Evolutionary conservation across 2,113 vertebrate species (phyloP), one percentile per base, ranked within the genome.

Genomic region (Fregetta grallaria): DNA sequence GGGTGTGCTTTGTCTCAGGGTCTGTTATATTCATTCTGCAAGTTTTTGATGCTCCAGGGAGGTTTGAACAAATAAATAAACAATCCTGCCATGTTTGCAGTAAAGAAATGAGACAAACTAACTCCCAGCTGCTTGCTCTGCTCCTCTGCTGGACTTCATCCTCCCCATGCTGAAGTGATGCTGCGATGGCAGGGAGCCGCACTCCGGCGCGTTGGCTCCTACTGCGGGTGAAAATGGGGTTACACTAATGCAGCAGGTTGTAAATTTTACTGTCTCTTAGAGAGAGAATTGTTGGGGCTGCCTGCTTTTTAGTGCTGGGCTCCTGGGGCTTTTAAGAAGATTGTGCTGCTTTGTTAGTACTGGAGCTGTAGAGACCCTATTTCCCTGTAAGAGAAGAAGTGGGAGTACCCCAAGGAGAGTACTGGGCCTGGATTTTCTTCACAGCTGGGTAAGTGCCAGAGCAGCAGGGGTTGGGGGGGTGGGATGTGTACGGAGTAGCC

Each of bases 361-460:
- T 16, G n/a, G 18, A 47, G 2, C 13, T 34, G 0, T 17, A 6
- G 22, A 30, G 5, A 4, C 0, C 1, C 0, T 38, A 0, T 36
- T 56, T 77, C 4, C 1, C 2, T 11, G 0, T 5, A 3, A 10
- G 27, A 49, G 17, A 4, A n/a, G 38, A 66, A 20, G 18, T 4
- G 7, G 6, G 11, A 6, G 6, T 25, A 7, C 7, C 6, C 9
- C 2, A 10, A n/a, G 26, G 15, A 23, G 15, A 13, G 32, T 2
- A 23, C 4, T 21, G 40, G 12, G 3, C 3, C 3, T 59, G 40
- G 44, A 1, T 15, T 59, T 74, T 61, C 8, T 8, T 50, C 13
- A 6, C 3, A 34, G 18, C 3, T 82, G 49, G 27, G 44, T 62
- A 34, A 40, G 62, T 55, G 17, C 23, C 3, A 36, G 40, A 47